phyloP scores from a whole-genome alignment of 2,113 vertebrate species.

The human (Homo sapiens) region GRCh38 chr11:106056001-106056500 shows the following conservation, averaged over 20 bases:
- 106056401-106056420: neutral
- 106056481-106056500: neutral
- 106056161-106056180: neutral
- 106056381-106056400: neutral
- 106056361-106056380: neutral
- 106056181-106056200: neutral
- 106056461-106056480: neutral
- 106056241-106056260: slow-evolving; percentile 37
- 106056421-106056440: slow-evolving; percentile 2
- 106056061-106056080: slow-evolving; percentile 5
- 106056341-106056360: neutral
- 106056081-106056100: neutral
- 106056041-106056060: neutral
- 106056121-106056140: neutral
- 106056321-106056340: neutral
- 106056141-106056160: neutral
- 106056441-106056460: neutral
- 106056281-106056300: neutral
- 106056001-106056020: neutral
- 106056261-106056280: neutral
- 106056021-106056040: neutral
- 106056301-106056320: neutral
- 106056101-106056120: neutral
- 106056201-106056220: slow-evolving; percentile 1
- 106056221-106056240: neutral